Evolutionary conservation across 2,113 vertebrate species (phyloP), one percentile per base, ranked within the genome.

Genomic region (Oryzias curvinotus): DNA sequence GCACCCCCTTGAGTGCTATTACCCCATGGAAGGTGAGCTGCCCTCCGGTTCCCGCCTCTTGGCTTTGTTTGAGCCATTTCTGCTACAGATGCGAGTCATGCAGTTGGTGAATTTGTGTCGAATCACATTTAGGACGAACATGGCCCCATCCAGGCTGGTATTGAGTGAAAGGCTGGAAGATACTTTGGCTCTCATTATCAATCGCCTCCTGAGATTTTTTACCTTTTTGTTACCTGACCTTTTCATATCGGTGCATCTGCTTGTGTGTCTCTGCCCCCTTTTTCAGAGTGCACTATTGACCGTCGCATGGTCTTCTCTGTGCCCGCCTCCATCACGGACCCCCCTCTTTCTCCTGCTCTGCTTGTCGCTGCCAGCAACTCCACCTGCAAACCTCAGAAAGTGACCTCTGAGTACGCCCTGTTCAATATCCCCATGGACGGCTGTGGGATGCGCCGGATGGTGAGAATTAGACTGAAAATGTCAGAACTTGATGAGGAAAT

Each of bases 231-330:
- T n/a, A 64, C 68, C 59, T 73, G 75, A 85, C 75, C 71, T 86
- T 85, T 73, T 65, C 53, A 56, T 63, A 57, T 70, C 49, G 67
- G 63, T 59, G 43, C 18, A 14, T 73, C 44, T 64, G 41, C 65
- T 14, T 70, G 19, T 57, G n/a, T 56, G 42, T 62, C n/a, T 73
- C 30, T 64, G 12, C 59, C 70, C 17, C 67, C 30, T 36, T 36
- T 36, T 12, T 36, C 77, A 93, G 92, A 91, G 81, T 93, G 92
- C 83, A 92, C 91, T 68, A 58, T 76, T 62, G 92, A 92, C 83
- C 88, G 77, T n/a, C 90, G 92, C 85, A 91, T 92, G 78, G 89
- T 93, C 60, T 93, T 93, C 76, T 84, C 83, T 13, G 86, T 93
- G 47, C 85, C 90, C 5, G 83, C 89, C 18, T 86, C 88, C 57